These are phyloP conservation scores for Amazona vittata DNA, from an alignment of 2,113 vertebrate genomes.

Conservation along the genomic window DNA sequence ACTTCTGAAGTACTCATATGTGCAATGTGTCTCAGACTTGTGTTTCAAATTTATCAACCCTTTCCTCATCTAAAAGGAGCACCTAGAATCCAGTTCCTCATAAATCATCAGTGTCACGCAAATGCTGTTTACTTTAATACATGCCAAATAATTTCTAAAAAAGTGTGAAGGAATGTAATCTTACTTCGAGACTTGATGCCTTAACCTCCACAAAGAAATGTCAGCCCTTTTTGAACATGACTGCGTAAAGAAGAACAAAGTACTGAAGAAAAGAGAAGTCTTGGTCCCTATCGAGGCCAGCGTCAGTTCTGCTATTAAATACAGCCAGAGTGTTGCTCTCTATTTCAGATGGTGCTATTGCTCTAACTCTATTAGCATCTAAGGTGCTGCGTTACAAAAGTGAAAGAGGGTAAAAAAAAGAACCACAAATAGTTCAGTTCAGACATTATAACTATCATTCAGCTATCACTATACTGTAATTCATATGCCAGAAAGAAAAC, in stretches of 20 bases:
- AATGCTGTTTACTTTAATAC: not conserved
- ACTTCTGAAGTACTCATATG: not conserved
- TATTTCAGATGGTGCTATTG: not conserved
- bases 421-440: not conserved
- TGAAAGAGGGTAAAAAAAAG: not conserved
- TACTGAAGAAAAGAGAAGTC: not conserved
- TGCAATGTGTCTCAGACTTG: not conserved
- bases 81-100: not conserved
- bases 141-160: not conserved
- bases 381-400: not conserved
- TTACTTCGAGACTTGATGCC: not conserved
- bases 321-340: not conserved
- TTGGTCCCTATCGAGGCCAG: not conserved
- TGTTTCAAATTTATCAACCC: not conserved
- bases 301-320: not conserved
- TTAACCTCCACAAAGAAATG: not conserved
- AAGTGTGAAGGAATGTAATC: not conserved
- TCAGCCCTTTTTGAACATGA: not conserved
- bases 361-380: not conserved
- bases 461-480: not conserved
- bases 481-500: not conserved
- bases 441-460: not conserved
- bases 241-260: not conserved
- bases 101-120: not conserved
- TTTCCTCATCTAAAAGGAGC: not conserved